Evolutionary conservation across 2,797 vertebrate genomes (phyloP), one percentile per base, ranked within the genome.

Genomic region (Sebastes minor): DNA sequence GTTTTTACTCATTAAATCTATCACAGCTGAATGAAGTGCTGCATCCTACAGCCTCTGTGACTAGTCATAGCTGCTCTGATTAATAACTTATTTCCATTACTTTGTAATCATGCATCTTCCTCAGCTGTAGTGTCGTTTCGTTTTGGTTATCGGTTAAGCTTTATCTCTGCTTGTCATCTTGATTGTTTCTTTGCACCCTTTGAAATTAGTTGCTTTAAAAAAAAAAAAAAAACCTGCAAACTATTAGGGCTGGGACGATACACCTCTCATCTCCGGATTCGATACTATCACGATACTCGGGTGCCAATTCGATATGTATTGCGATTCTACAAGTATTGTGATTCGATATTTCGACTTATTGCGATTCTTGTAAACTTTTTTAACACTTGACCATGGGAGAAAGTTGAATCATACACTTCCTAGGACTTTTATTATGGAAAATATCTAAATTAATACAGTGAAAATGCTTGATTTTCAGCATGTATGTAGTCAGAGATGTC

Each of bases 1-100:
- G 32, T 62, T 80, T 85, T 74, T 63, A 77, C 70, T 74, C 76
- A 74, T 87, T 83, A 81, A 77, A 84, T 84, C 56, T 74, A 57
- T 74, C 71, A 74, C 70, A 78, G 55, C 71, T 70, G 61, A 88
- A 82, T 72, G 65, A 82, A 87, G 67, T 13, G 16, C 65, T 67
- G 71, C 74, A 68, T 82, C 74, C 30, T 80, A 32, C 53, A 62
- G 73, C 53, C 59, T 57, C 42, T 63, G 59, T 32, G 67, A 57
- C 49, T 57, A 18, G 14, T 60, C 64, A 67, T 8, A n/a, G 57
- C 49, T 13, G 42, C 61, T 88, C 82, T 85, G 67, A 87, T 88
- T 80, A 73, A 77, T 81, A 66, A 3, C 20, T 86, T 55, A 73
- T 78, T 86, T 62, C 63, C 8, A 78, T 82, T 61, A 82, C 56